These are phyloP conservation scores for Acholoe squamosa DNA, from an alignment of 2,888 invertebrate species.

Conservation along the genomic window DNA sequence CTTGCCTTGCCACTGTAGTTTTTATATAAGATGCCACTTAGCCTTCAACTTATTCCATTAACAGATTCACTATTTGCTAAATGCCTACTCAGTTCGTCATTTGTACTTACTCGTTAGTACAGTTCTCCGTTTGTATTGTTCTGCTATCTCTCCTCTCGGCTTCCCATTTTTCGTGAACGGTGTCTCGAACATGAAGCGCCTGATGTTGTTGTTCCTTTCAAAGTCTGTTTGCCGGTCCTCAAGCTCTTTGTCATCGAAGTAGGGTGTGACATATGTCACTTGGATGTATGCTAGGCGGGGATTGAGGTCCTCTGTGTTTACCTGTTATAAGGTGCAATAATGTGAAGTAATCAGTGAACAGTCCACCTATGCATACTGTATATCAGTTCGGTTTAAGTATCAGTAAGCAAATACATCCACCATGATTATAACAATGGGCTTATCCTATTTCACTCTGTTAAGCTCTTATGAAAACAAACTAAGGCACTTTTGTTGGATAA, in stretches of 20 bases:
- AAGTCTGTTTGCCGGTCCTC: conserved; percentile 91
- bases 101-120: conserved; percentile 90
- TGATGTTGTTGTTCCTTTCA: conserved; percentile 94
- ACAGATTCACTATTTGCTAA: too few relatives aligned
- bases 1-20: too few relatives aligned
- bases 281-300: conserved; percentile 94
- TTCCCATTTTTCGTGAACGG: conserved; percentile 93
- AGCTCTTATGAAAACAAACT: too few relatives aligned
- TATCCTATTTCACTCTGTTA: too few relatives aligned
- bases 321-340: conserved; percentile 82
- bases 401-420: too few relatives aligned
- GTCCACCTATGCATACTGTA: background rate
- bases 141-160: conserved; percentile 88
- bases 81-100: too few relatives aligned
- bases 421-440: too few relatives aligned
- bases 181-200: conserved; percentile 95
- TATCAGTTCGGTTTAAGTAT: too few relatives aligned
- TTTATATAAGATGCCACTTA: too few relatives aligned
- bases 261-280: conserved; percentile 96
- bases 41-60: too few relatives aligned
- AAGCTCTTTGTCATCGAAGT: conserved; percentile 88
- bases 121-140: conserved; percentile 95
- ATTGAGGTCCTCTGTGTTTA: conserved; percentile 90
- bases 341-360: background rate
- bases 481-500: too few relatives aligned